These are phyloP conservation scores for Pterocles gutturalis DNA, from an alignment of 2,113 vertebrate species.

Conservation along the genomic window DNA sequence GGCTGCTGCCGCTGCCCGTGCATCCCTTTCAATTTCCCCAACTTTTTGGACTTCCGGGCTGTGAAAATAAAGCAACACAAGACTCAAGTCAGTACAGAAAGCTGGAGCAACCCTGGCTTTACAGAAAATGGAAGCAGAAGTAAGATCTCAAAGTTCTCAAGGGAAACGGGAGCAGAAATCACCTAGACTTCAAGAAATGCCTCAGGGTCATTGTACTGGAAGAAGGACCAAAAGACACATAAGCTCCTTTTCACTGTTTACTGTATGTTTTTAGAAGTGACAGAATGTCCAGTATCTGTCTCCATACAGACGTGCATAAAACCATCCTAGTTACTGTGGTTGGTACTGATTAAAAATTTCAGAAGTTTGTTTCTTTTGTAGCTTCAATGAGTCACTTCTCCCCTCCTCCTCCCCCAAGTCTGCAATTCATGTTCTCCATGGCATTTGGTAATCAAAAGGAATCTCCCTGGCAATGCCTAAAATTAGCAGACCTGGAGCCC, in stretches of 20 bases:
- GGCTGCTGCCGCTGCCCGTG: slow-evolving; percentile 81
- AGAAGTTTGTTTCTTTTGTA: neutral
- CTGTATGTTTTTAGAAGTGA: neutral
- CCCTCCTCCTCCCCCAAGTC: neutral
- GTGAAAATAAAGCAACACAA: slow-evolving; percentile 7
- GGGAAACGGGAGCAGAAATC: neutral
- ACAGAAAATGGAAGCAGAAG: neutral
- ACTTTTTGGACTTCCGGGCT: slow-evolving; percentile 98
- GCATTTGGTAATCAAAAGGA: neutral
- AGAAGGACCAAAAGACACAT: neutral
- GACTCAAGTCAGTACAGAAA: neutral
- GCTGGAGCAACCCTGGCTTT: neutral
- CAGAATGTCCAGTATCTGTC: neutral
- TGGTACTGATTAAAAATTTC: neutral
- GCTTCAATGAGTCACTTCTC: neutral
- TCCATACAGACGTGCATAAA: neutral
- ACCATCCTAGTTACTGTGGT: neutral
- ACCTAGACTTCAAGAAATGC: neutral
- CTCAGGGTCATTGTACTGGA: neutral
- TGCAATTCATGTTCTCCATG: neutral
- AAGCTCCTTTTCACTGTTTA: neutral
- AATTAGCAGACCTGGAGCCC: neutral
- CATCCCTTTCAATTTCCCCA: slow-evolving; percentile 95
- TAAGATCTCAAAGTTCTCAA: neutral
- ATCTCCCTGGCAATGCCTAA: neutral